Percentiles rank a stretch among this genome's conserved stretches.
Evolutionary conservation across 2,888 invertebrate genomes (phyloP).

Genomic region (Gasteruption jaculator): DNA sequence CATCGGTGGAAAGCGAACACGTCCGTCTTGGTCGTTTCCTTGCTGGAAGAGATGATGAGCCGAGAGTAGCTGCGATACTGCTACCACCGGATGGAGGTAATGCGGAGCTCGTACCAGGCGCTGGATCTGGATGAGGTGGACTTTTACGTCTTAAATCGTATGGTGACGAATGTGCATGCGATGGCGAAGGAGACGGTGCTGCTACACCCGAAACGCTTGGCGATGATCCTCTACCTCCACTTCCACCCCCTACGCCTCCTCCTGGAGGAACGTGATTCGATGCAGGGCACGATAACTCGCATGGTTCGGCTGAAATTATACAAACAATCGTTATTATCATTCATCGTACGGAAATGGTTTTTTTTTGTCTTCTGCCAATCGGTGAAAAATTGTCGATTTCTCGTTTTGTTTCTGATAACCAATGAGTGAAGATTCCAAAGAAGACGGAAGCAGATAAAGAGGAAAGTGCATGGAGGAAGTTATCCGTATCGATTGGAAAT

Average conservation of each 20-base stretch:
- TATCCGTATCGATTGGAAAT: no score
- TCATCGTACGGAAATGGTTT: background rate
- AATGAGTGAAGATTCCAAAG: no score
- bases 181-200: conserved; percentile 47
- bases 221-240: conserved; percentile 55
- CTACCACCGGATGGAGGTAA: conserved; percentile 50
- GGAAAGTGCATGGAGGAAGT: no score
- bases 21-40: conserved; percentile 78
- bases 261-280: conserved; percentile 44
- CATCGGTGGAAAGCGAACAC: conserved; percentile 55
- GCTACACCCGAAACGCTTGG: conserved; percentile 48
- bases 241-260: conserved; percentile 52
- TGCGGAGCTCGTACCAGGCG: conserved; percentile 62
- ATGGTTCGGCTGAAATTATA: conserved; percentile 64
- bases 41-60: conserved; percentile 71
- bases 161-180: conserved; percentile 72
- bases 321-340: conserved; percentile 5
- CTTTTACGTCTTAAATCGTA: conserved; percentile 87
- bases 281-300: conserved; percentile 72
- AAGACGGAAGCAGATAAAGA: no score
- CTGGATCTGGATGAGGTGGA: conserved; percentile 67
- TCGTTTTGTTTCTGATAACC: no score
- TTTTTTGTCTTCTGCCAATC: no score
- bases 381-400: no score
- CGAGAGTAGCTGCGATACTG: conserved; percentile 53